Percentiles rank a stretch among this genome's conserved stretches.
phyloP scores from a whole-genome alignment of 2,797 vertebrate species.

The Acanthiza pusilla region DNA sequence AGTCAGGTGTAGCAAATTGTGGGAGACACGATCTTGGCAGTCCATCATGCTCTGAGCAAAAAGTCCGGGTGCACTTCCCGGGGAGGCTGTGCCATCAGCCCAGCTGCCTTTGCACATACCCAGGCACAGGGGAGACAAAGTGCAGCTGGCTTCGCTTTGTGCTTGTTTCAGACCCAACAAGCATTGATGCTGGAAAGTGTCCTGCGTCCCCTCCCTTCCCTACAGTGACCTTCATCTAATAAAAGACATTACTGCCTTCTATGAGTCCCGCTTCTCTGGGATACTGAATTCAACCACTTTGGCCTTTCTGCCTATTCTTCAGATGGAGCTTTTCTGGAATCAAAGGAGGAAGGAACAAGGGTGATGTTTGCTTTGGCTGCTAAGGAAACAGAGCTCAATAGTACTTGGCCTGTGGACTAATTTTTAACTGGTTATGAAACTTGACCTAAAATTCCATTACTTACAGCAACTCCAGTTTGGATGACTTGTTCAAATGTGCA shows the following conservation, averaged over 20 bases:
- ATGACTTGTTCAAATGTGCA: neutral
- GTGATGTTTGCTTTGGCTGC: neutral
- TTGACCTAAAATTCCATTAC: neutral
- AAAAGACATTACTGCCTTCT: neutral
- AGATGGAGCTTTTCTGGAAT: neutral
- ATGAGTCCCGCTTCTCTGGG: neutral
- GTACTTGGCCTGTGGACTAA: neutral
- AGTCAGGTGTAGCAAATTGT: neutral
- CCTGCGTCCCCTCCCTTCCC: neutral
- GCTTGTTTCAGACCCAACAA: neutral
- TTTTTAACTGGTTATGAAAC: neutral
- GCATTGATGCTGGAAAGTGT: neutral
- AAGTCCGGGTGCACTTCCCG: neutral
- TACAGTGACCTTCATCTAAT: fast-evolving
- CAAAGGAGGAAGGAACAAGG: neutral
- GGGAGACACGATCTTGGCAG: neutral
- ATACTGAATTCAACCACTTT: neutral
- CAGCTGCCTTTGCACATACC: neutral
- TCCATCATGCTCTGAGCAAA: neutral
- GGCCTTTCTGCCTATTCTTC: neutral
- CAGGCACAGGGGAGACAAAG: neutral
- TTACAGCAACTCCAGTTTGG: neutral
- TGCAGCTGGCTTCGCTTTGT: neutral
- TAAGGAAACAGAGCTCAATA: neutral
- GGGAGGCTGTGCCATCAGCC: neutral